Conservation (phyloP, 2,113 vertebrate species). For the Calidris pygmaea region DNA sequence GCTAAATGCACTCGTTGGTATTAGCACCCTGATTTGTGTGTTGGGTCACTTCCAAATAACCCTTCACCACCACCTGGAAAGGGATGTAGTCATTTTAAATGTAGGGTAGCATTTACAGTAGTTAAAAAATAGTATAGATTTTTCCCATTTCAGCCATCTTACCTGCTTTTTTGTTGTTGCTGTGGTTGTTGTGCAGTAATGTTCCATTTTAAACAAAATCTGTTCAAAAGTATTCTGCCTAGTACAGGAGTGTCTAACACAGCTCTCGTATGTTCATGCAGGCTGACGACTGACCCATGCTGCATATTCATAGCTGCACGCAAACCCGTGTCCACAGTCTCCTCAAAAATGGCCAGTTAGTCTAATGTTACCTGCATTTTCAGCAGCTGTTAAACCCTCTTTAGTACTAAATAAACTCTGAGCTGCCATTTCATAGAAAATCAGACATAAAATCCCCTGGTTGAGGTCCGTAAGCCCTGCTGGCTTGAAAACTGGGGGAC, state of each 20-base stretch:
- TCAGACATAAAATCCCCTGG: neutral
- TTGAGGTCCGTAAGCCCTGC: neutral
- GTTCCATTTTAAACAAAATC: neutral
- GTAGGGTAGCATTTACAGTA: neutral
- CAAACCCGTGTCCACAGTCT: neutral
- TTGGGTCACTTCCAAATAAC: neutral
- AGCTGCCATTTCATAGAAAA: neutral
- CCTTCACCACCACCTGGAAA: neutral
- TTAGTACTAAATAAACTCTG: neutral
- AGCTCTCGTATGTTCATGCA: accelerated
- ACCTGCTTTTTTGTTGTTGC: neutral
- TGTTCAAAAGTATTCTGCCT: neutral
- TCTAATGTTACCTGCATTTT: neutral
- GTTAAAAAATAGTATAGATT: neutral
- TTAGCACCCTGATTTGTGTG: neutral
- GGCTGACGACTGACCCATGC: neutral
- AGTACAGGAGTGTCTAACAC: neutral
- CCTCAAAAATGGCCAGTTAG: neutral
- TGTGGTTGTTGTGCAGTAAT: neutral
- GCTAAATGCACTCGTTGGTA: neutral
- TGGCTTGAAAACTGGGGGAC: neutral
- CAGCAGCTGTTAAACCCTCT: neutral
- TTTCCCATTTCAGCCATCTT: neutral
- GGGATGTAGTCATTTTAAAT: neutral
- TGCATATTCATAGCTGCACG: neutral